Percentiles rank a stretch among this genome's conserved stretches.
Conservation (phyloP, 1,140 invertebrate species). For the Drosophila equinoxialis region DNA sequence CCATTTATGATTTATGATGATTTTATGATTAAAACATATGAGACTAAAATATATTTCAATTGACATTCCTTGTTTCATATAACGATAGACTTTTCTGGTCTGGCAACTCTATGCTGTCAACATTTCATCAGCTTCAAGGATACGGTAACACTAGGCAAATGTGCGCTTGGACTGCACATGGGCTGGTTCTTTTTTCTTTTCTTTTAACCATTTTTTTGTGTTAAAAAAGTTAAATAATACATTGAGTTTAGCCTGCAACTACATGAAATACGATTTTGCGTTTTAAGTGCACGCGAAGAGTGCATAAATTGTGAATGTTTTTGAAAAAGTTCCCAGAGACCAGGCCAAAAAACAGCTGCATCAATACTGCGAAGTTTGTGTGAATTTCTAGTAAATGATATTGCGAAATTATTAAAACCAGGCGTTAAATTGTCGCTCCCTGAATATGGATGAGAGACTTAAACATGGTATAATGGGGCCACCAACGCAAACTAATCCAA, state of each 20-base stretch:
- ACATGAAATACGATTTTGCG: neutral
- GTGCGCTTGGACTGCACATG: constrained; percentile 18
- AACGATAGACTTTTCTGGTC: neutral
- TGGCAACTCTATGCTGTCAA: constrained; percentile 11
- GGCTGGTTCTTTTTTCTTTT: constrained; percentile 13
- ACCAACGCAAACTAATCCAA: constrained; percentile 12
- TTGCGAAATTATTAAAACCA: neutral
- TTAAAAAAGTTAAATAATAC: constrained; percentile 9
- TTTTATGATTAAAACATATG: too few species aligned
- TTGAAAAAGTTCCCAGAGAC: neutral
- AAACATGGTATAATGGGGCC: constrained; percentile 33
- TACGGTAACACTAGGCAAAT: neutral
- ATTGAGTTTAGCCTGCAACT: neutral
- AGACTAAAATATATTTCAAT: neutral
- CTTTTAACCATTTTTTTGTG: constrained; percentile 7
- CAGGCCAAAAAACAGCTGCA: constrained; percentile 7
- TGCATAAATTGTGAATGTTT: neutral
- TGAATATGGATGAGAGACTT: neutral
- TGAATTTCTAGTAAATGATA: neutral
- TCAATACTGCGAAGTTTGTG: neutral
- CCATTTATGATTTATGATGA: too few species aligned
- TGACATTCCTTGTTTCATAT: neutral
- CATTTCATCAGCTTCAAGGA: neutral
- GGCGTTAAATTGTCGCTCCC: neutral
- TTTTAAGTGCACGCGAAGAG: neutral